Base-by-base conservation (phyloP, 2,888 invertebrate species). In the Lysandra bellargus region DNA sequence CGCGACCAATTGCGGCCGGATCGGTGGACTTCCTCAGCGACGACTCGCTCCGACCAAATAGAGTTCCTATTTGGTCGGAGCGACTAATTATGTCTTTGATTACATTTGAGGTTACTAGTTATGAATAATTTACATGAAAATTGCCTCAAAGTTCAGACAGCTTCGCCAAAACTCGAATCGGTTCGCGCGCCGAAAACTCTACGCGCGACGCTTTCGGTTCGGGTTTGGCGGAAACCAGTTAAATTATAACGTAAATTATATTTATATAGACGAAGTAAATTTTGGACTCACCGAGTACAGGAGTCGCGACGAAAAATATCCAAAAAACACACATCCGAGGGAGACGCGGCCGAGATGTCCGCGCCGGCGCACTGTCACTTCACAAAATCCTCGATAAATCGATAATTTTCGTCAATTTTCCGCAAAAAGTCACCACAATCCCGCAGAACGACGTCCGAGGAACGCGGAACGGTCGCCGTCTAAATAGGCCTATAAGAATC, bases 401-500 rank as follows among this genome's bases (percentile, higher is more conserved):
- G 49, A 76, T 73, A 1, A 64, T 80, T 69, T 23, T 82, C 80
- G 77, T 76, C 2, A 83, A 82, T 82, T 87, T 86, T 85, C 78
- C 72, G 49, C 37, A 83, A 85, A 88, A 91, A 86, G 83, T 79
- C 81, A 79, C 81, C 81, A 87, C 86, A 91, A 88, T 86, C 85
- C 60, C 80, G 86, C 84, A 87, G 84, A 86, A 76, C 73, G 83
- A 49, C 80, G 84, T 85, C 86, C 85, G 81, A 64, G n/a, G 83
- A 81, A 79, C 82, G 81, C 79, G 83, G 85, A 86, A 81, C 75
- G 81, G 80, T 77, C 82, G 83, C 86, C 83, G 84, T 86, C 86
- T 87, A 91, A 92, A 92, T 93, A 92, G 93, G 93, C 93, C 93
- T 94, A 94, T 89, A 92, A 88, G 92, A 93, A 91, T 94, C 92